A percentile compares a stretch with the other conserved stretches of the same genome.
Evolutionary conservation across 2,797 vertebrate species (phyloP).

Genomic region (Sylvilagus floridanus): DNA sequence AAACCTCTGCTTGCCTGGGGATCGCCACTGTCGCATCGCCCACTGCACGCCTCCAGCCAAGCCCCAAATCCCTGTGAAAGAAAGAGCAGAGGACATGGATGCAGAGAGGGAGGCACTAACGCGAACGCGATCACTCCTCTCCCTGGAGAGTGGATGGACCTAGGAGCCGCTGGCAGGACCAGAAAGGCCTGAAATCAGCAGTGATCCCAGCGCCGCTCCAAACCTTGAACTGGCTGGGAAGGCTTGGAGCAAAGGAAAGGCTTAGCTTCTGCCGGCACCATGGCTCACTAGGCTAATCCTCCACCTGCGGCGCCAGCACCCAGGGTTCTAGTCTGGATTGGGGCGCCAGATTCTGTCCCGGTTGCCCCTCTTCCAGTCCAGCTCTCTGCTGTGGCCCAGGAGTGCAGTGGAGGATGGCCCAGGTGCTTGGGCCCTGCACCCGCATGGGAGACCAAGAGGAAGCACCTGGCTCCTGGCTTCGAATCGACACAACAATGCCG

Average conservation of each 20-base stretch:
- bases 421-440: too few species aligned
- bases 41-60: background rate
- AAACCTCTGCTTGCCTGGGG: background rate
- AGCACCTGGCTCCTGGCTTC: too few species aligned
- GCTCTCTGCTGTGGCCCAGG: too few species aligned
- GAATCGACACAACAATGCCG: too few species aligned
- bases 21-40: background rate
- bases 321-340: too few species aligned
- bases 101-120: background rate
- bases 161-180: background rate
- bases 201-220: background rate
- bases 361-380: too few species aligned
- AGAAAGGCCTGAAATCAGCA: background rate
- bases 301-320: too few species aligned
- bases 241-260: background rate
- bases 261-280: too few species aligned
- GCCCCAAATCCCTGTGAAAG: background rate
- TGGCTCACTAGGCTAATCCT: too few species aligned
- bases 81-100: background rate
- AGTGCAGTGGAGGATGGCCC: too few species aligned
- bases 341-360: too few species aligned
- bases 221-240: background rate
- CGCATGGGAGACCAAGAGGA: too few species aligned
- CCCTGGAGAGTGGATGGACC: background rate
- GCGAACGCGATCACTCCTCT: rapidly evolving